phyloP scores from a whole-genome alignment of 2,888 invertebrate genomes.

The Nesidiocoris tenuis region DNA sequence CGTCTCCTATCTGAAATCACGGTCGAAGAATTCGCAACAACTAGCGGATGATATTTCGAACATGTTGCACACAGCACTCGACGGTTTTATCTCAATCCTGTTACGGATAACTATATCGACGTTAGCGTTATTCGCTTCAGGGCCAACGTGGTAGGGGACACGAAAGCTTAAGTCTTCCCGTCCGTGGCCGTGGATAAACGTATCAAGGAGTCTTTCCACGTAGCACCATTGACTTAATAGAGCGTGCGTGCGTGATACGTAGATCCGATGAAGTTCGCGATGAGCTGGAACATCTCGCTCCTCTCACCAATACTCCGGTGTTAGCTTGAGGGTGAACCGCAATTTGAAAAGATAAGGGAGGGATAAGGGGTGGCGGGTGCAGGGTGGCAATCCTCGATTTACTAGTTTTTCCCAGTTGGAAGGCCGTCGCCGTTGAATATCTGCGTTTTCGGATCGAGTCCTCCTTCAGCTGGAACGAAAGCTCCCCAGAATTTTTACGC shows the following conservation, averaged over 20 bases:
- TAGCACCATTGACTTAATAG: slow-evolving; percentile 27
- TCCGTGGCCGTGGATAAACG: slow-evolving; percentile 21
- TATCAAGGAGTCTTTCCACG: slow-evolving; percentile 15
- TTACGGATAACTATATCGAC: slow-evolving; percentile 16
- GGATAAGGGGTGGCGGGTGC: too few species aligned
- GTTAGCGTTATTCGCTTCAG: neutral
- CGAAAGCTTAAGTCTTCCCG: too few species aligned
- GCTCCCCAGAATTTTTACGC: too few species aligned
- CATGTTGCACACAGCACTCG: neutral
- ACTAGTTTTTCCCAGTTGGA: too few species aligned
- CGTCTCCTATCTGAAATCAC: too few species aligned
- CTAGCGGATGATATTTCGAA: neutral
- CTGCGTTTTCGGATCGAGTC: too few species aligned
- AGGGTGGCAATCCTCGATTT: too few species aligned
- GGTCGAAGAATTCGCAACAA: neutral
- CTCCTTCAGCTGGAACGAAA: too few species aligned
- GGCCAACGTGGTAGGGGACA: neutral
- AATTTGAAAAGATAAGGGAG: too few species aligned
- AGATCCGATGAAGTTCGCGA: neutral
- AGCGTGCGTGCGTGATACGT: neutral
- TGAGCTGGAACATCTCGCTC: neutral
- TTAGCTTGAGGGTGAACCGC: too few species aligned
- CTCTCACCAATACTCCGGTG: neutral
- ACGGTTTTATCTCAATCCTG: slow-evolving; percentile 18
- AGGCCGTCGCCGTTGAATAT: too few species aligned